A percentile compares a stretch with the other conserved stretches of the same genome.
phyloP scores from a whole-genome alignment of 2,113 vertebrate species.

The Picathartes gymnocephalus region DNA sequence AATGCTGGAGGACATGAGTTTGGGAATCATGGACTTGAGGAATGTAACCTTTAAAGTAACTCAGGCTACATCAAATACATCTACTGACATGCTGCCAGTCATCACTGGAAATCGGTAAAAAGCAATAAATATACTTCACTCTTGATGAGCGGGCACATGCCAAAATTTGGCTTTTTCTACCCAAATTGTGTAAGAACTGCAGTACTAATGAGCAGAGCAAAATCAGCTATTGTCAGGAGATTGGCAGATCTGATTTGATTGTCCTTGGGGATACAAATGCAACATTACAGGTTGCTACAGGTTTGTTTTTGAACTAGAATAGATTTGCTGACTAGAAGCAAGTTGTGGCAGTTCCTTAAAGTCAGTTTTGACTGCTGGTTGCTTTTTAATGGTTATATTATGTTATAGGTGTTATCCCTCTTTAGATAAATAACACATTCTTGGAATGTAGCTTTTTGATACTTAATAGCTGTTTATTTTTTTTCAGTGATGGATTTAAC shows the following conservation, averaged over 20 bases:
- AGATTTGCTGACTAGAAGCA: not conserved
- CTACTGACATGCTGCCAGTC: conserved; percentile 92
- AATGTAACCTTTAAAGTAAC: conserved; percentile 98
- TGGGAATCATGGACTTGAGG: conserved; percentile 94
- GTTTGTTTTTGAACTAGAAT: not conserved
- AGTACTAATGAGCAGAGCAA: not conserved
- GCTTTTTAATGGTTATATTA: not conserved
- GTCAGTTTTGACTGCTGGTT: not conserved
- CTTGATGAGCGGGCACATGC: not conserved
- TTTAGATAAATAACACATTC: not conserved
- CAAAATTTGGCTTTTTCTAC: not conserved
- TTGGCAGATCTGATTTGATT: not conserved
- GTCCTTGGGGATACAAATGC: not conserved
- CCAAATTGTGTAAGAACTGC: not conserved
- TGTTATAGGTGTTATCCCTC: not conserved
- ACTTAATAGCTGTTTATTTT: not conserved
- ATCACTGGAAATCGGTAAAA: conserved; percentile 92
- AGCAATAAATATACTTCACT: not conserved
- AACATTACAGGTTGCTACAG: not conserved
- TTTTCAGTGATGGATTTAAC: conserved; percentile 88
- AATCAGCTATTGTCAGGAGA: not conserved
- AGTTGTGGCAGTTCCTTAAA: not conserved
- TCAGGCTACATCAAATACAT: conserved; percentile 84
- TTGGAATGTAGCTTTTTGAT: not conserved
- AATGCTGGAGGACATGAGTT: conserved; percentile 98